Evolutionary conservation across 2,888 invertebrate genomes (phyloP).

Genomic region (Ectobius pallidus): DNA sequence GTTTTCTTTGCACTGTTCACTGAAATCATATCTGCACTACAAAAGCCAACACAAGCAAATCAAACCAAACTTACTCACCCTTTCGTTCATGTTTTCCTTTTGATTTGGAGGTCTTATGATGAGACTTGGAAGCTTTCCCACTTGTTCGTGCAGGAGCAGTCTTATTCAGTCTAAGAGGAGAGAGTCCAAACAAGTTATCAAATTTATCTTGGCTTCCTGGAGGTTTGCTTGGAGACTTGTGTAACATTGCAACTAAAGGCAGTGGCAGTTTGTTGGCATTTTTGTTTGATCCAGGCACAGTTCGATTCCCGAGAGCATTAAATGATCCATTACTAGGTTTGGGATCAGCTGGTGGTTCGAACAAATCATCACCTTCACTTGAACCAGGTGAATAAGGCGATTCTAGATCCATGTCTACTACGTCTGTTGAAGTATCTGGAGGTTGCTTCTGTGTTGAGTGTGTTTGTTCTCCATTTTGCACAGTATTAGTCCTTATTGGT

Average conservation of each 20-base stretch:
- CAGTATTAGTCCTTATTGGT: conserved; percentile 4
- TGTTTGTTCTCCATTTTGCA: conserved; percentile 43
- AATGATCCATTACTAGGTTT: conserved; percentile 43
- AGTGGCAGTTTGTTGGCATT: conserved; percentile 27
- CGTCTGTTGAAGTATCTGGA: conserved; percentile 57
- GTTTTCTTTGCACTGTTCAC: too few species aligned
- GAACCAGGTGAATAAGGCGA: conserved; percentile 90
- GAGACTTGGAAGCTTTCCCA: conserved; percentile 34
- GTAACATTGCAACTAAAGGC: conserved; percentile 17
- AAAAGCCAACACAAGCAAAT: too few species aligned
- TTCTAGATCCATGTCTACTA: conserved; percentile 70
- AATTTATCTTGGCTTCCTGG: conserved; percentile 38
- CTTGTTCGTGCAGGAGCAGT: not conserved
- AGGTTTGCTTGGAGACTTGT: conserved; percentile 36
- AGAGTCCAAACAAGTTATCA: conserved; percentile 39
- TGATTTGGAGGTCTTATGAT: conserved; percentile 46
- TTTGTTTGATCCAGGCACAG: conserved; percentile 44
- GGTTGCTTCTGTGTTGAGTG: conserved; percentile 45
- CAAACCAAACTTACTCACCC: too few species aligned
- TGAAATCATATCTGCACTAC: too few species aligned
- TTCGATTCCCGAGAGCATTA: conserved; percentile 44
- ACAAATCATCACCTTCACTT: conserved; percentile 86
- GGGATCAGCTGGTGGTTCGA: conserved; percentile 71
- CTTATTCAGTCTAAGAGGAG: conserved; percentile 33
- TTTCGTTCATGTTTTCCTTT: conserved; percentile 45